Conservation (phyloP, 2,113 vertebrate species). For the Nannospalax galili region DNA sequence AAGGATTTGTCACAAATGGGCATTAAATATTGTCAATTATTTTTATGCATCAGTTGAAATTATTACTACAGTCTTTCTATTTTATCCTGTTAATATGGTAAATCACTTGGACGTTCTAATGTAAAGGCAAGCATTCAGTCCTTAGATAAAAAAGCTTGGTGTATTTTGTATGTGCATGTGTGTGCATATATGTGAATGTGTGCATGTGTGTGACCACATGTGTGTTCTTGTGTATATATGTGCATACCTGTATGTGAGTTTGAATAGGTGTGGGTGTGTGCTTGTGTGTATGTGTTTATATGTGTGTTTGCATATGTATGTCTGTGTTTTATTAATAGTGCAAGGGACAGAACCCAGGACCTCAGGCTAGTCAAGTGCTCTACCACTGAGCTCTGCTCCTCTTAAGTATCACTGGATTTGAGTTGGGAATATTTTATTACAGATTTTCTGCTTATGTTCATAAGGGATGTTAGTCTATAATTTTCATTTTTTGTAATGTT, state of each 20-base stretch:
- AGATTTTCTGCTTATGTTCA: background rate
- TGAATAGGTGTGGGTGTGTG: background rate
- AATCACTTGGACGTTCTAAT: constrained; percentile 9
- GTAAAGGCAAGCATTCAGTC: constrained; percentile 43
- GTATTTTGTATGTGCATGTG: no score
- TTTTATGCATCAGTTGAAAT: background rate
- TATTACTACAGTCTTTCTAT: background rate
- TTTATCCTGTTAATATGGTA: constrained; percentile 28
- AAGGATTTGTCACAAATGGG: constrained; percentile 1
- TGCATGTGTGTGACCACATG: background rate
- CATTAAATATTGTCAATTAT: background rate
- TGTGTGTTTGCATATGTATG: background rate
- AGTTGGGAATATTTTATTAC: constrained; percentile 26
- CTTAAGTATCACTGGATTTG: background rate
- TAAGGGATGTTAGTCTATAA: background rate
- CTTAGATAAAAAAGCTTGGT: background rate
- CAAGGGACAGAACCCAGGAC: background rate
- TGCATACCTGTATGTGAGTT: background rate
- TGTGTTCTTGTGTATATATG: background rate
- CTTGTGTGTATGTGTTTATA: background rate
- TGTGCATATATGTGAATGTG: background rate
- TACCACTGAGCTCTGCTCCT: background rate
- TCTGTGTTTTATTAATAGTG: background rate
- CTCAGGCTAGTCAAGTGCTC: background rate
- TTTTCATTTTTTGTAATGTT: constrained; percentile 7